phyloP scores from a whole-genome alignment of 2,797 vertebrate species.

The Cottoperca gobio region DNA sequence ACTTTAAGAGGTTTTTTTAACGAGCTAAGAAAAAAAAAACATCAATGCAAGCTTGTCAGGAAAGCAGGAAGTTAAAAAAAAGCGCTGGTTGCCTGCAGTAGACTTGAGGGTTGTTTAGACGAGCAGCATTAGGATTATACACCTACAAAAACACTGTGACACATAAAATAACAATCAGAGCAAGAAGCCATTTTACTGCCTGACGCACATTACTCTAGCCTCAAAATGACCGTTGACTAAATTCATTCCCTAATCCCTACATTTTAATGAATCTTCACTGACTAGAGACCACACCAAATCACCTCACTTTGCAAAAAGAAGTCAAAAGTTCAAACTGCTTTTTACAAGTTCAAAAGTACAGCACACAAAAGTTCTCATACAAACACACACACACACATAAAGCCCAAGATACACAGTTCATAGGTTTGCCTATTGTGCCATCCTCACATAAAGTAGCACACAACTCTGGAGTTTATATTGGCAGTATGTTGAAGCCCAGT shows the following conservation, averaged over 20 bases:
- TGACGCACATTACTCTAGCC: neutral
- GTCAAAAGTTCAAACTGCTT: constrained; percentile 11
- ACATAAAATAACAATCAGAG: constrained; percentile 4
- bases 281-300: neutral
- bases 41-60: neutral
- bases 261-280: neutral
- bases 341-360: constrained; percentile 15
- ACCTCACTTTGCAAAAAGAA: neutral
- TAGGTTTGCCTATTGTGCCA: neutral
- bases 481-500: neutral
- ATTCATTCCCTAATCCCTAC: neutral
- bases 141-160: neutral
- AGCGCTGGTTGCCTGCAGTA: neutral
- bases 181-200: neutral
- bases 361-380: neutral
- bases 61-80: neutral
- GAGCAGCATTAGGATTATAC: neutral
- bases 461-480: neutral
- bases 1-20: neutral
- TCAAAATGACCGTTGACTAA: neutral
- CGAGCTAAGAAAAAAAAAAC: neutral
- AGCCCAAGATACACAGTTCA: neutral
- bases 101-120: constrained; percentile 1
- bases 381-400: neutral
- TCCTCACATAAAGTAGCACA: neutral